Percentiles rank a stretch among this genome's conserved stretches.
These are phyloP conservation scores for Aleiodes leptofemur DNA, from an alignment of 2,888 invertebrate species.

Conservation along the genomic window DNA sequence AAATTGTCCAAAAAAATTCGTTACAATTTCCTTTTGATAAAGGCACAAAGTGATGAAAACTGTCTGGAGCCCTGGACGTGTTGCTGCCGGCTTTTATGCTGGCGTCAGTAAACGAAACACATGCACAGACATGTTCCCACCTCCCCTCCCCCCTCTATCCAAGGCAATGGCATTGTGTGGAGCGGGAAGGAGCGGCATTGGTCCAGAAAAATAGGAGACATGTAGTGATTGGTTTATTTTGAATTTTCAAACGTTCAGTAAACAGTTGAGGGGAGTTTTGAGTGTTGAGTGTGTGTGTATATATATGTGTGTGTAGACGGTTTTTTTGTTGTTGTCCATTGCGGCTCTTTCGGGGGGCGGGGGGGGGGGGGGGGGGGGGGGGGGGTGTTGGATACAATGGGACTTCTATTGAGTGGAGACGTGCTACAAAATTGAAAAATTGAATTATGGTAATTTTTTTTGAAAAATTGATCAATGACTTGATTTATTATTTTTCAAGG, in stretches of 20 bases:
- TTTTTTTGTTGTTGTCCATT: constrained; percentile 25
- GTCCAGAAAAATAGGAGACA: constrained; percentile 26
- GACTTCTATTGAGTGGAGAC: no score
- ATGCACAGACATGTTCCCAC: not conserved
- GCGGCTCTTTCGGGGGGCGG: no score
- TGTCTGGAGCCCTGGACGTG: constrained; percentile 11
- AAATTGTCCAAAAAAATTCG: no score
- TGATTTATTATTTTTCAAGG: no score
- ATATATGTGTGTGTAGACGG: constrained; percentile 26
- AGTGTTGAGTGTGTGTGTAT: no score
- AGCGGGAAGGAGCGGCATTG: constrained; percentile 41
- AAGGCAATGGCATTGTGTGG: not conserved
- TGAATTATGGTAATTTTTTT: no score
- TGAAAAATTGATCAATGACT: no score
- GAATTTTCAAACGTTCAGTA: constrained; percentile 51
- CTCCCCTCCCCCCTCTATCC: not conserved
- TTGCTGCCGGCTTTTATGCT: constrained; percentile 19
- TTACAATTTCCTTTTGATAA: not conserved
- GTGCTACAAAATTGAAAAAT: no score
- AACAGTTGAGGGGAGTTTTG: not conserved
- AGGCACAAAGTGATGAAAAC: constrained; percentile 1
- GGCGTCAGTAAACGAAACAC: constrained; percentile 7
- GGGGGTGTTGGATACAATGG: no score
- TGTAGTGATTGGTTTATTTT: constrained; percentile 51
- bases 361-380: no score